Percentiles rank a stretch among this genome's conserved stretches.
Conservation (phyloP, 2,113 vertebrate genomes). For the Poicephalus gulielmi region DNA sequence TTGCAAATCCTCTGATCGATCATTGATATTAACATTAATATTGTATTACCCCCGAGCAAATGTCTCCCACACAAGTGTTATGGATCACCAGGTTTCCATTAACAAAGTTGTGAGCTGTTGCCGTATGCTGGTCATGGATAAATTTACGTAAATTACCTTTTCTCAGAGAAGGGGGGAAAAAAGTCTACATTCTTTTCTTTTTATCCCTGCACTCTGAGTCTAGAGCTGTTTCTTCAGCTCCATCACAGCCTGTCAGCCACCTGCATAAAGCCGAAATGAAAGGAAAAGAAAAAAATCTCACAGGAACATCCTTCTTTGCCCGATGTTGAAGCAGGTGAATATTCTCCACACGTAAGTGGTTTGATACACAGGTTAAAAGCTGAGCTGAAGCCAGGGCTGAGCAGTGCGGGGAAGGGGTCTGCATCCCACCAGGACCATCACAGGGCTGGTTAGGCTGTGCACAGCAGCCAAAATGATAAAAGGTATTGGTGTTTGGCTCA, state of each 20-base stretch:
- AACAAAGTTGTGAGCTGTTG: conserved; percentile 86
- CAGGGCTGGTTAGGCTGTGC: not conserved
- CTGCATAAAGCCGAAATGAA: not conserved
- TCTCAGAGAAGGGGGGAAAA: conserved; percentile 46
- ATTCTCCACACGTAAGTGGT: rapidly evolving
- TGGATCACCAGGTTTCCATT: conserved; percentile 99
- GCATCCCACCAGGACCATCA: not conserved
- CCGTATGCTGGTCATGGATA: conserved; percentile 66
- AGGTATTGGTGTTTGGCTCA: not conserved
- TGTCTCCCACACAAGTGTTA: conserved; percentile 82
- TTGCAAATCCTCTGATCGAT: conserved; percentile 98
- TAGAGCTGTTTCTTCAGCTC: not conserved
- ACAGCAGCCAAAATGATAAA: not conserved
- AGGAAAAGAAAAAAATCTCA: not conserved
- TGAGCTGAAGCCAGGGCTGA: not conserved
- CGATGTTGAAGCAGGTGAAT: not conserved
- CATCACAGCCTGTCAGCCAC: not conserved
- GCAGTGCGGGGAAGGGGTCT: not conserved
- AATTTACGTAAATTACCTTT: conserved; percentile 88
- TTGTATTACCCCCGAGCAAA: conserved; percentile 90
- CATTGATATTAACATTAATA: conserved; percentile 88
- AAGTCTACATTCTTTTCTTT: conserved; percentile 26
- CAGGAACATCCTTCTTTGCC: not conserved
- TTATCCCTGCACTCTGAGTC: not conserved
- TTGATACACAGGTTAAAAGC: not conserved